Base-by-base conservation (phyloP, 2,888 invertebrate genomes). In the Macaria notata region DNA sequence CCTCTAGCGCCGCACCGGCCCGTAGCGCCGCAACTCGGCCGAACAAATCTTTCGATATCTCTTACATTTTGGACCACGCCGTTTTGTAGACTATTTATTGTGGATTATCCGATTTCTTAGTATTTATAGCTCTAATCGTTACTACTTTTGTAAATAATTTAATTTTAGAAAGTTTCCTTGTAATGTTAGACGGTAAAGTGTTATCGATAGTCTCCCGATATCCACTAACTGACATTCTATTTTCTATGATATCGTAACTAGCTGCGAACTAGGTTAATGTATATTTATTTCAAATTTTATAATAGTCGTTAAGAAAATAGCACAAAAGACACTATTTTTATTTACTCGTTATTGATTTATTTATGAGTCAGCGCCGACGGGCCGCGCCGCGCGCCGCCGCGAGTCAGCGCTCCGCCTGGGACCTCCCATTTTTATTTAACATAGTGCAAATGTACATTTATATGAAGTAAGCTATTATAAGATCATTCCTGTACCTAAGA, bases 401-500 rank as follows among this genome's bases (percentile, higher is more conserved):
- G n/a, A 74, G 72, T 75, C 69, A 66, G 70, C 64, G 70, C 65
- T 81, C 85, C 85, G 84, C 82, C 84, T 84, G 76, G 71, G 69
- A 75, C 69, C 78, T 75, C 79, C 81, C 79, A 79, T 75, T 66
- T 78, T 75, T 74, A 63, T 63, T 76, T 79, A 76, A 77, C 72
- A 79, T 87, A 90, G 86, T 87, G 81, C 76, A 84, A 86, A 88
- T 90, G 84, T 88, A 86, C 81, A 84, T 84, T 79, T 75, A 63
- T 80, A 73, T 72, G 67, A 75, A 73, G 63, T 78, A 83, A 79
- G 78, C 75, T 84, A 81, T 71, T 76, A 67, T 87, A 85, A 88
- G 85, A 84, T 88, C 88, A 89, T 90, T 90, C 89, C 90, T 83
- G 89, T 88, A 89, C 90, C 90, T 90, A 90, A 90, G 90, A 90